Conservation (phyloP, 2,113 vertebrate genomes). For the Benthochromis sp. region DNA sequence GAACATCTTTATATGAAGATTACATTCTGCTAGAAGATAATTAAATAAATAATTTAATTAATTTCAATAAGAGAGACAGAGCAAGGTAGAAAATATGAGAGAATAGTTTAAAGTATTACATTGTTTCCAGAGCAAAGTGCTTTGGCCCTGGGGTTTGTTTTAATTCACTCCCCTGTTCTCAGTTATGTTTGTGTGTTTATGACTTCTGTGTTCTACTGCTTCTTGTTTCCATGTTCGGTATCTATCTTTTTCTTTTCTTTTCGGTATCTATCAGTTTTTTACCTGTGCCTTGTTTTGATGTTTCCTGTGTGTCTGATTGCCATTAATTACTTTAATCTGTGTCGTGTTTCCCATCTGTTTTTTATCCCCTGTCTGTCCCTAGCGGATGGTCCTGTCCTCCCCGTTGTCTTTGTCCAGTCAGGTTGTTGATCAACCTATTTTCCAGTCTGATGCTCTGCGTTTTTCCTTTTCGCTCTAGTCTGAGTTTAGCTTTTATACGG, state of each 20-base stretch:
- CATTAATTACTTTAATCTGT: neutral
- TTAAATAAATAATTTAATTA: constrained; percentile 1
- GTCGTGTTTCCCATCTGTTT: neutral
- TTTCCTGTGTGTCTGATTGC: neutral
- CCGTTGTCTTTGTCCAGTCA: neutral
- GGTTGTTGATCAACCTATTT: neutral
- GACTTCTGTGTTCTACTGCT: neutral
- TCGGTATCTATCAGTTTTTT: neutral
- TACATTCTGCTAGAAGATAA: constrained; percentile 25
- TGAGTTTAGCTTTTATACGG: neutral
- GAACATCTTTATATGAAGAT: constrained; percentile 36
- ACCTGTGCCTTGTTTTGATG: neutral
- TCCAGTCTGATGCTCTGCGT: neutral
- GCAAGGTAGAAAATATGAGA: neutral
- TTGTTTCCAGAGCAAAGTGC: neutral
- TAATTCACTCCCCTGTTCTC: neutral
- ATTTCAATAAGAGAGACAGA: neutral
- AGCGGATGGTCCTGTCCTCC: neutral
- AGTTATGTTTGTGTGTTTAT: neutral
- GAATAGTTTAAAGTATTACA: neutral
- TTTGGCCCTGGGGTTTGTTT: neutral
- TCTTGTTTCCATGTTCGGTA: neutral
- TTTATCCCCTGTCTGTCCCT: neutral
- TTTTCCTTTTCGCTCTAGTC: neutral
- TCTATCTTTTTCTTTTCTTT: neutral